Percentiles rank a stretch among this genome's conserved stretches.
Conservation (phyloP, 2,888 invertebrate genomes). For the Odontocolon sp. region DNA sequence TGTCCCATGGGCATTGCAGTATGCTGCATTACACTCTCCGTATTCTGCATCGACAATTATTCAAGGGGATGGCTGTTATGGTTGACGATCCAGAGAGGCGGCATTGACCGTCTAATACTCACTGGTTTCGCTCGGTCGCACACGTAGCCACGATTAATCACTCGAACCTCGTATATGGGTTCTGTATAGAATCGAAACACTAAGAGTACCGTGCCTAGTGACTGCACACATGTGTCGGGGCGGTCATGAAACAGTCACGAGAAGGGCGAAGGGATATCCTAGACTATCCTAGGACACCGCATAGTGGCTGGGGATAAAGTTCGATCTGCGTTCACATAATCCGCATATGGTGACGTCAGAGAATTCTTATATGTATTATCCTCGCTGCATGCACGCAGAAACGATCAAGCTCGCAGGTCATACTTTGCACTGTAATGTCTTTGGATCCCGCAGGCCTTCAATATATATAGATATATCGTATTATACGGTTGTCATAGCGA, state of each 20-base stretch:
- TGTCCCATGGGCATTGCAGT: constrained; percentile 52
- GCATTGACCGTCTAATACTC: constrained; percentile 53
- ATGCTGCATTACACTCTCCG: constrained; percentile 43
- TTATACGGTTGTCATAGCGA: constrained; percentile 27
- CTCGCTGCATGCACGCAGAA: constrained; percentile 31
- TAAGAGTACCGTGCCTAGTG: constrained; percentile 48
- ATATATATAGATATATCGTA: constrained; percentile 34
- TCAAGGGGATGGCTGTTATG: constrained; percentile 38
- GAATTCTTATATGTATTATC: constrained; percentile 8
- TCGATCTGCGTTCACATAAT: constrained; percentile 53
- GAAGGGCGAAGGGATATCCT: constrained; percentile 31
- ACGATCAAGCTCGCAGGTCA: constrained; percentile 23
- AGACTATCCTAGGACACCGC: constrained; percentile 18
- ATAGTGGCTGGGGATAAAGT: constrained; percentile 31
- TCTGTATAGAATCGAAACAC: constrained; percentile 51
- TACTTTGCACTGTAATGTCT: constrained; percentile 11
- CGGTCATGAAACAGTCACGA: constrained; percentile 34
- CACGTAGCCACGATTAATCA: constrained; percentile 59
- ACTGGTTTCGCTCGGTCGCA: constrained; percentile 51
- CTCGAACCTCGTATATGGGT: constrained; percentile 35
- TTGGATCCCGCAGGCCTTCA: constrained; percentile 15
- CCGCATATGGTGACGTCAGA: constrained; percentile 55
- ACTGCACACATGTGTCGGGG: constrained; percentile 52
- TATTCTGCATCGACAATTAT: constrained; percentile 46
- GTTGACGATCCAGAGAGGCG: constrained; percentile 37